A percentile compares a stretch with the other conserved stretches of the same genome.
Conservation (phyloP, 2,888 invertebrate species). For the Omphaloscelis lunosa region DNA sequence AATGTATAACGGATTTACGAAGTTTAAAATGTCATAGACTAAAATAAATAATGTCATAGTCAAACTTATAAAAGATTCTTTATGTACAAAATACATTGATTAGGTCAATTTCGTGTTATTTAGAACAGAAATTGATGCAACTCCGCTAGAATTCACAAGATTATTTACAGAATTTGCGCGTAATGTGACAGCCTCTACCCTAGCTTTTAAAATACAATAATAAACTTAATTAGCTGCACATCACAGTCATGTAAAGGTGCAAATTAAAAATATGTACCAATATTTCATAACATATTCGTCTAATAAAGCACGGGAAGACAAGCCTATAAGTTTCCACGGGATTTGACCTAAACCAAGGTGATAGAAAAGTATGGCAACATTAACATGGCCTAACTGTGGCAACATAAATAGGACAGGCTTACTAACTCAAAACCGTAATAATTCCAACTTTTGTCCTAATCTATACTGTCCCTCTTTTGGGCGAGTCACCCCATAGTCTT, state of each 20-base stretch:
- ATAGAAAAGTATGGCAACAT: conserved; percentile 33
- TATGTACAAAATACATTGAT: conserved; percentile 50
- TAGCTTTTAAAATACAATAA: conserved; percentile 17
- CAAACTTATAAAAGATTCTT: conserved; percentile 38
- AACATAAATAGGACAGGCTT: conserved; percentile 5
- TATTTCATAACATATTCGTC: background rate
- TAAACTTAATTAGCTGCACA: conserved; percentile 49
- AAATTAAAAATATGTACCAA: conserved; percentile 18
- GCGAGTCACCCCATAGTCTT: background rate
- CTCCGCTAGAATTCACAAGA: conserved; percentile 14
- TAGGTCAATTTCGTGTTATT: conserved; percentile 5
- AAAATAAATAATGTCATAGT: conserved; percentile 45
- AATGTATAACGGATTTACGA: conserved; percentile 32
- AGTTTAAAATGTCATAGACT: conserved; percentile 35
- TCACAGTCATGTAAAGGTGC: conserved; percentile 39
- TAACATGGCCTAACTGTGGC: conserved; percentile 12
- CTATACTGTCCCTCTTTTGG: background rate
- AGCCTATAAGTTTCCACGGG: conserved; percentile 1
- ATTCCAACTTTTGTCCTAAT: background rate
- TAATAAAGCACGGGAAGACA: conserved; percentile 43
- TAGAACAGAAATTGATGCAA: conserved; percentile 2
- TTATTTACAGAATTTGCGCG: conserved; percentile 42
- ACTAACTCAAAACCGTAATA: background rate
- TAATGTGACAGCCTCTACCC: conserved; percentile 26
- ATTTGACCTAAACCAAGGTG: background rate